A percentile compares a stretch with the other conserved stretches of the same genome.
phyloP scores from a whole-genome alignment of 2,797 vertebrate species.

The Lepilemur ruficaudatus region DNA sequence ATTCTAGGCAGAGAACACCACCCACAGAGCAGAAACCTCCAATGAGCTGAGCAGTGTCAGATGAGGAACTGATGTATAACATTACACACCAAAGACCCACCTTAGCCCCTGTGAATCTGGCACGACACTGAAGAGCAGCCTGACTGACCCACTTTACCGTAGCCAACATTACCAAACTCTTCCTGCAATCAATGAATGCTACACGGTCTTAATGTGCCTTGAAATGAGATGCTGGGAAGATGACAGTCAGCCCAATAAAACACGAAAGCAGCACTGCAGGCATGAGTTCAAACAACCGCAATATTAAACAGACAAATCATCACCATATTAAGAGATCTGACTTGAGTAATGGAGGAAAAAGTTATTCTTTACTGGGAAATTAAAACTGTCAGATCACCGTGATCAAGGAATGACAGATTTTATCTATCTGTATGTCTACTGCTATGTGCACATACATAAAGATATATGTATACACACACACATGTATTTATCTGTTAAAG shows the following conservation, averaged over 20 bases:
- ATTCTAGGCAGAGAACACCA: background rate
- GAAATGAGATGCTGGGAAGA: background rate
- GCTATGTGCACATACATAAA: background rate
- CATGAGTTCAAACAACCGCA: background rate
- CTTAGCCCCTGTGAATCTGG: background rate
- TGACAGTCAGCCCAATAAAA: background rate
- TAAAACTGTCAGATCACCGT: slow-evolving; percentile 47
- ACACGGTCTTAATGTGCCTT: background rate
- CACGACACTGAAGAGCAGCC: background rate
- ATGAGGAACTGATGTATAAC: background rate
- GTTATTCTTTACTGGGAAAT: slow-evolving; percentile 8
- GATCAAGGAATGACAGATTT: slow-evolving; percentile 56
- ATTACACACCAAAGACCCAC: background rate
- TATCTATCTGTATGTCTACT: slow-evolving; percentile 43
- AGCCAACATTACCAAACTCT: background rate
- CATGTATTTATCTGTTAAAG: background rate
- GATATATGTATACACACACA: background rate
- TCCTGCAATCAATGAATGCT: background rate
- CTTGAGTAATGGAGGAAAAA: background rate
- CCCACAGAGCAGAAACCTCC: background rate
- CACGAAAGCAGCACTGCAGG: background rate
- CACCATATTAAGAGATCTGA: background rate
- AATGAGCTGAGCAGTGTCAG: background rate
- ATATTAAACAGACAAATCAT: slow-evolving; percentile 23
- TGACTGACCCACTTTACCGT: rapidly evolving